Conservation (phyloP, 2,797 vertebrate species). For the Syndactyla subalaris region DNA sequence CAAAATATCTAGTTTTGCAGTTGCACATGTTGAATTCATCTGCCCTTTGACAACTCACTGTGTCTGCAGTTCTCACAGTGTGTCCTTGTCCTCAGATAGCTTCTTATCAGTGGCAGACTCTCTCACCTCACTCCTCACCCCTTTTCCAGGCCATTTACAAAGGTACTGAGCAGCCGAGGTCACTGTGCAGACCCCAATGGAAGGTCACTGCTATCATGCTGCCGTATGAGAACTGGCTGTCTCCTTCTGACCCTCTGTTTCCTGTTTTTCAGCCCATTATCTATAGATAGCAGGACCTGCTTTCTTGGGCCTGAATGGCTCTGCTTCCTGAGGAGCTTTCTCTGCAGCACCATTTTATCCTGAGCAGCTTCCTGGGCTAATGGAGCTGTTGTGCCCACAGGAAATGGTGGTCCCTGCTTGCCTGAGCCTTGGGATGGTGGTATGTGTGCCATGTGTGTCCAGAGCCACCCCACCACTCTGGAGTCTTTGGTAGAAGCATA, state of each 20-base stretch:
- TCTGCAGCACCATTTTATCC: not conserved
- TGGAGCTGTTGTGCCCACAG: not conserved
- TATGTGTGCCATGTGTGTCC: not conserved
- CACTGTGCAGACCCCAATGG: not conserved
- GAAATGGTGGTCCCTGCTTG: not conserved
- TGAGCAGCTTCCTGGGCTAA: not conserved
- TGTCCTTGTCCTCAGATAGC: not conserved
- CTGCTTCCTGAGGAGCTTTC: not conserved
- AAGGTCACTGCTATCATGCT: not conserved
- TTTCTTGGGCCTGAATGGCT: not conserved
- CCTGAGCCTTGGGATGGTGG: not conserved
- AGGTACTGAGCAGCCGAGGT: not conserved
- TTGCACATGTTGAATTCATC: not conserved
- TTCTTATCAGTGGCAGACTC: not conserved
- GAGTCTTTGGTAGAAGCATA: fast-evolving
- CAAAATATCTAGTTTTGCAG: not conserved
- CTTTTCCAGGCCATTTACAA: not conserved
- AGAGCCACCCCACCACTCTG: not conserved
- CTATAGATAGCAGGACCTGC: not conserved
- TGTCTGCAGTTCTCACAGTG: not conserved
- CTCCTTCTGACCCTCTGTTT: not conserved
- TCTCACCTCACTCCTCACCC: not conserved
- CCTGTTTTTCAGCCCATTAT: slow-evolving; percentile 31
- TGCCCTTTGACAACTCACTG: not conserved
- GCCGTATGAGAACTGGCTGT: not conserved